Base-by-base conservation (phyloP, 2,888 invertebrate species). In the Aspidapion aeneum region DNA sequence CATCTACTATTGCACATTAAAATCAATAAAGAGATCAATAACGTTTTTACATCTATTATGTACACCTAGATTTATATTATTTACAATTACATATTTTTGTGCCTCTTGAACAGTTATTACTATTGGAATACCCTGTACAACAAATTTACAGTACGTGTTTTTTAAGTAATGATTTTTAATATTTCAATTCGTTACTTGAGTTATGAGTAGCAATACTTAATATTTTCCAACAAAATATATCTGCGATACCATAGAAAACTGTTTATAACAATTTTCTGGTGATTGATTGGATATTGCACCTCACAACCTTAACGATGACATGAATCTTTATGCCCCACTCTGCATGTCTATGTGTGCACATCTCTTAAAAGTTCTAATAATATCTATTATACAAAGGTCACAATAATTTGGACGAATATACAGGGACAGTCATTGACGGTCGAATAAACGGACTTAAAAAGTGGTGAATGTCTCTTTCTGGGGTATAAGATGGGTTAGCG, bases 401-500 rank as follows among this genome's bases (percentile, higher is more conserved):
- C 83, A 83, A 83, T 74, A 83, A 79, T 70, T 83, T 84, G 65
- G 78, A 80, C 18, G 83, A 77, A 70, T 83, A 83, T 60, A 80
- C 81, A 55, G 79, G 76, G 63, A 77, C 73, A 60, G 77, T 72
- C 70, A 78, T 77, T 1, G 82, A 81, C 2, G 82, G 82, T 51
- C 84, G 69, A 52, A 84, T 74, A 70, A 85, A 84, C 0, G 84
- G 84, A 66, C 81, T 82, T 49, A 84, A 84, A 70, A 84, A 84
- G 51, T 82, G 81, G 65, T 83, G 83, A 20, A 81, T 68, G 69
- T 78, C 77, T 60, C 79, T 72, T 60, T 78, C 79, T 22, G 74
- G 72, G 18, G 74, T 64, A 68, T 75, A 77, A 12, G 75, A 74
- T 1, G 79, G 20, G 21, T 60, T 55, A 9, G 68, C 74, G 21